Evolutionary conservation across 2,797 vertebrate species (phyloP).

Genomic region (Xenops minutus): DNA sequence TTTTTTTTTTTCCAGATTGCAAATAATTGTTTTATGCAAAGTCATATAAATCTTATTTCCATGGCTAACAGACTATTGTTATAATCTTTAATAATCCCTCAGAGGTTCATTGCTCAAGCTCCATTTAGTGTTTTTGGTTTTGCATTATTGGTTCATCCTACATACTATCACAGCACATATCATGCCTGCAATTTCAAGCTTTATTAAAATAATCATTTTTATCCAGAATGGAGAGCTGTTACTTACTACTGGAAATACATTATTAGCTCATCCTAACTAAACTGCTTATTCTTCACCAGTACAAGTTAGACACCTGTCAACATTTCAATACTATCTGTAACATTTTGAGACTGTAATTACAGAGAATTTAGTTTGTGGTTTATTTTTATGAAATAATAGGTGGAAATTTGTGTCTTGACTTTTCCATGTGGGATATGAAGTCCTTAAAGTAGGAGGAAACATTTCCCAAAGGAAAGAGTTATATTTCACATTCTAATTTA

Average conservation of each 20-base stretch:
- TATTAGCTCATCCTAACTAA: conserved; percentile 37
- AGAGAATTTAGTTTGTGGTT: neutral
- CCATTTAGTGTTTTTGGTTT: conserved; percentile 36
- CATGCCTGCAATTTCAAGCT: conserved; percentile 5
- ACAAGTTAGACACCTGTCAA: conserved; percentile 17
- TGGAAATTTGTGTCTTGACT: neutral
- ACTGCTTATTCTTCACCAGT: neutral
- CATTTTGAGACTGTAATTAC: neutral
- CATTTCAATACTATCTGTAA: conserved; percentile 28
- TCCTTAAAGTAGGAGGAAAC: neutral
- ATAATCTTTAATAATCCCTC: conserved; percentile 21
- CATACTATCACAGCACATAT: conserved; percentile 21
- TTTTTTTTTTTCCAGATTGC: neutral
- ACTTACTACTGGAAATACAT: conserved; percentile 37
- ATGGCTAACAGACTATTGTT: neutral
- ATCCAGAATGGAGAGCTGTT: neutral
- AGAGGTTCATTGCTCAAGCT: neutral
- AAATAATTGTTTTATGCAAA: neutral
- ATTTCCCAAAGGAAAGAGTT: neutral
- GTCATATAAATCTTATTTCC: conserved; percentile 13
- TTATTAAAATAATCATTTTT: conserved; percentile 66
- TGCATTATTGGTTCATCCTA: conserved; percentile 18
- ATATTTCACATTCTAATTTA: neutral
- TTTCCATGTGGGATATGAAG: neutral
- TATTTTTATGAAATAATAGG: conserved; percentile 12